These are phyloP conservation scores for Cotesia congregata DNA, from an alignment of 2,888 invertebrate genomes.

Conservation along the genomic window DNA sequence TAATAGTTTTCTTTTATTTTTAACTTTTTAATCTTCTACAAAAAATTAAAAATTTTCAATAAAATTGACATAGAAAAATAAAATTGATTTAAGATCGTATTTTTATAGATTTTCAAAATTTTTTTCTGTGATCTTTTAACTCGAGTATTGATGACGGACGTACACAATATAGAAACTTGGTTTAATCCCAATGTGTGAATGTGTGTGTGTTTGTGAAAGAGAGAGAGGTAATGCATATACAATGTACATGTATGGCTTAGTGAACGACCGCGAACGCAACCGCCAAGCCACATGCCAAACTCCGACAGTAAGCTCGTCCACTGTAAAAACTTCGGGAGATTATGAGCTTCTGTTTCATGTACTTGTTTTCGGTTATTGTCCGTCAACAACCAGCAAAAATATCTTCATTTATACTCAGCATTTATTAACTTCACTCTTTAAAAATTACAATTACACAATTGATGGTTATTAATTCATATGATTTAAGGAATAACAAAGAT, in stretches of 20 bases:
- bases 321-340: constrained; percentile 23
- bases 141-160: neutral
- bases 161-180: neutral
- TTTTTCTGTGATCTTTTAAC: neutral
- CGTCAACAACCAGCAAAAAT: neutral
- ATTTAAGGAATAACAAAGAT: no score
- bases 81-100: no score
- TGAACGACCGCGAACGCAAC: constrained; percentile 33
- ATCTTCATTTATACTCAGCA: no score
- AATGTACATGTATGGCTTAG: constrained; percentile 15
- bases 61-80: no score
- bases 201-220: neutral
- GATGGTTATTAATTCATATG: no score
- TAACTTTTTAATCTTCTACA: no score
- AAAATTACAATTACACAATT: no score
- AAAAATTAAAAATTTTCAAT: no score
- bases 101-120: neutral
- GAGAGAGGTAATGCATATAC: neutral
- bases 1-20: no score
- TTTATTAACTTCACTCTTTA: no score
- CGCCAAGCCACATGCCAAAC: constrained; percentile 33
- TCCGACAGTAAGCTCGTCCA: neutral
- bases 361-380: constrained; percentile 8
- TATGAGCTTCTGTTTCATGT: constrained; percentile 14
- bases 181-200: neutral